Evolutionary conservation across 2,888 invertebrate species (phyloP), one percentile per base, ranked within the genome.

Genomic region (Chaitophorus viminalis): DNA sequence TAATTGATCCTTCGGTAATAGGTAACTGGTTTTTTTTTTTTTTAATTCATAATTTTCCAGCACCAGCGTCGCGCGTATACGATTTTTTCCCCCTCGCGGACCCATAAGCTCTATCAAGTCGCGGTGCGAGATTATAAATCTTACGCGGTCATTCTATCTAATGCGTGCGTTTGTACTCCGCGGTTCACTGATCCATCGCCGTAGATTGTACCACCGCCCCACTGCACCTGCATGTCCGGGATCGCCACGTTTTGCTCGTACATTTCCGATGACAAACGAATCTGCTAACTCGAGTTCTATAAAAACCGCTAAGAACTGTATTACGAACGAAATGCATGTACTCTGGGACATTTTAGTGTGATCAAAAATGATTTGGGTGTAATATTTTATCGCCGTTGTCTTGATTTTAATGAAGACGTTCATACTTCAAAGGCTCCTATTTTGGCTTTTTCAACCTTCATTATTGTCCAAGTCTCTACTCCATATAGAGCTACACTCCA

Each of bases 31-130:
- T 18, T 21, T 11, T 60, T 52, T 70, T 52, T 33, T 76, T 65
- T 84, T 74, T 75, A 76, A 82, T 72, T 82, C 70, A 74, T 82
- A 54, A 82, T 82, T 82, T 60, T 74, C 74, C 46, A 54, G 52
- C 68, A 29, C 82, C 81, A 8, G 39, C n/a, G 46, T 33, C 3
- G 31, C 31, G 60, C 70, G 39, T 18, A 36, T 39, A 39, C 31
- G 52, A 54, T 54, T 31, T 3, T 6, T n/a, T 29, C 33, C 17
- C 70, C 52, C 3, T 70, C 52, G 46, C 52, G 29, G 11, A 21
- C 25, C 46, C 21, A n/a, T n/a, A 14, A 68, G 81, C 68, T 70
- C 82, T 70, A 9, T 31, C n/a, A n/a, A 29, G 68, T 68, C 46
- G 2, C 39, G 39, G 65, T 39, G 65, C 31, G 82, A 70, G 82